Evolutionary conservation across 2,888 invertebrate species (phyloP).

Genomic region (Ctenicera cuprea): DNA sequence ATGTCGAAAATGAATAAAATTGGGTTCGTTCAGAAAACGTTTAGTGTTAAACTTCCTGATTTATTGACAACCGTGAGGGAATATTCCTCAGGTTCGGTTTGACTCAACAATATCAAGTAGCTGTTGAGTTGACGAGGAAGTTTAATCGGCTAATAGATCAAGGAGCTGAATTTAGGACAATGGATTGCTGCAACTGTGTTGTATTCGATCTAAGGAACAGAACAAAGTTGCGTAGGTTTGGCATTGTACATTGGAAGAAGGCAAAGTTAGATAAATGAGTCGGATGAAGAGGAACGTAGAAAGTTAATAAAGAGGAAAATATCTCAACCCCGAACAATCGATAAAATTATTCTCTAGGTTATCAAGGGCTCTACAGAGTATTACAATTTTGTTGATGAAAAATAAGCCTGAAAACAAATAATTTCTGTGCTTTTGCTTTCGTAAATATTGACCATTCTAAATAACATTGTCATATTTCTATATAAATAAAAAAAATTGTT

Average conservation of each 20-base stretch:
- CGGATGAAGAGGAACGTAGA: slow-evolving; percentile 6
- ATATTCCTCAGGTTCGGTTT: neutral
- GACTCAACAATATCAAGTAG: neutral
- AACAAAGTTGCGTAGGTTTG: neutral
- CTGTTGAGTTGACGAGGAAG: neutral
- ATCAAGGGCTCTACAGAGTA: too few relatives aligned
- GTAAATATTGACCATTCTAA: too few relatives aligned
- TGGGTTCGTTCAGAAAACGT: neutral
- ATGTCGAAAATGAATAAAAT: neutral
- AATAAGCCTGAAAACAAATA: too few relatives aligned
- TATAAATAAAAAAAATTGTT: too few relatives aligned
- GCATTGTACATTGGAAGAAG: neutral
- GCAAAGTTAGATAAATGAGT: slow-evolving; percentile 18
- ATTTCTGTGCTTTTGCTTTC: too few relatives aligned
- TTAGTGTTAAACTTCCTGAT: too few relatives aligned
- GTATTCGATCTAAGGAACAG: slow-evolving; percentile 10
- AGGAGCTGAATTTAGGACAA: neutral
- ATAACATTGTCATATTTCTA: too few relatives aligned
- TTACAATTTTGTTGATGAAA: too few relatives aligned
- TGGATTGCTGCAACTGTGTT: neutral
- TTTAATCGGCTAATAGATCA: slow-evolving; percentile 7
- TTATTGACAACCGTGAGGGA: too few relatives aligned
- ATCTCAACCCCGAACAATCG: neutral
- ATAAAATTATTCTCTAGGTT: neutral
- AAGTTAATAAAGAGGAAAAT: slow-evolving; percentile 3